phyloP scores from a whole-genome alignment of 1,140 invertebrate species.

The Tribolium castaneum region DNA sequence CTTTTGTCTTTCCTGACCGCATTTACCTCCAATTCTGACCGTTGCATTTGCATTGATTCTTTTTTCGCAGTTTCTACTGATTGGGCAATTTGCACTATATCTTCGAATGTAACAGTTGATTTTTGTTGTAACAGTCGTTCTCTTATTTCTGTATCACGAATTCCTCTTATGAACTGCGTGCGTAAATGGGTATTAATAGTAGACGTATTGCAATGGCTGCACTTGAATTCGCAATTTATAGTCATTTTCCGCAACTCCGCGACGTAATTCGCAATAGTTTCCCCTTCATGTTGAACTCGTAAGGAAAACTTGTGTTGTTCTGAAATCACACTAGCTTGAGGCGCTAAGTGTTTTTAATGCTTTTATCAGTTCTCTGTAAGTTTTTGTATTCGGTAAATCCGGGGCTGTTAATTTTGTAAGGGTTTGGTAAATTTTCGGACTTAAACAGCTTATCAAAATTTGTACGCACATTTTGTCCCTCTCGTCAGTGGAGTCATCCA shows the following conservation, averaged over 20 bases:
- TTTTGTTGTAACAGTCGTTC: slow-evolving; percentile 51
- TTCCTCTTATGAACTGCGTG: slow-evolving; percentile 57
- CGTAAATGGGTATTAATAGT: slow-evolving; percentile 53
- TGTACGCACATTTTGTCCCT: no score
- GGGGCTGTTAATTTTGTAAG: slow-evolving; percentile 6
- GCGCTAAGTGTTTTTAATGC: slow-evolving; percentile 31
- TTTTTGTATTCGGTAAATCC: slow-evolving; percentile 9
- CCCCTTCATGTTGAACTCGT: slow-evolving; percentile 50
- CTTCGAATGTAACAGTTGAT: slow-evolving; percentile 23
- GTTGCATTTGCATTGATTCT: slow-evolving; percentile 28
- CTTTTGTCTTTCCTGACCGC: background rate
- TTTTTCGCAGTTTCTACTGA: slow-evolving; percentile 30
- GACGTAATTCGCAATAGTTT: slow-evolving; percentile 52
- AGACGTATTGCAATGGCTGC: slow-evolving; percentile 39
- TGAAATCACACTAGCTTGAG: slow-evolving; percentile 42
- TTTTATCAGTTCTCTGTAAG: slow-evolving; percentile 48
- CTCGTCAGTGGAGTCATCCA: no score
- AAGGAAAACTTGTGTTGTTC: slow-evolving; percentile 55
- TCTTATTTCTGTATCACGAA: slow-evolving; percentile 48
- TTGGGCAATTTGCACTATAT: slow-evolving; percentile 20
- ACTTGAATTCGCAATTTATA: slow-evolving; percentile 44
- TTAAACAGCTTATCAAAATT: no score
- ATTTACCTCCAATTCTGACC: background rate
- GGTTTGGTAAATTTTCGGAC: slow-evolving; percentile 19
- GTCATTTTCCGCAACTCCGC: slow-evolving; percentile 44